Evolutionary conservation across 1,140 invertebrate species (phyloP).

Genomic region (Sitobion miscanthi): DNA sequence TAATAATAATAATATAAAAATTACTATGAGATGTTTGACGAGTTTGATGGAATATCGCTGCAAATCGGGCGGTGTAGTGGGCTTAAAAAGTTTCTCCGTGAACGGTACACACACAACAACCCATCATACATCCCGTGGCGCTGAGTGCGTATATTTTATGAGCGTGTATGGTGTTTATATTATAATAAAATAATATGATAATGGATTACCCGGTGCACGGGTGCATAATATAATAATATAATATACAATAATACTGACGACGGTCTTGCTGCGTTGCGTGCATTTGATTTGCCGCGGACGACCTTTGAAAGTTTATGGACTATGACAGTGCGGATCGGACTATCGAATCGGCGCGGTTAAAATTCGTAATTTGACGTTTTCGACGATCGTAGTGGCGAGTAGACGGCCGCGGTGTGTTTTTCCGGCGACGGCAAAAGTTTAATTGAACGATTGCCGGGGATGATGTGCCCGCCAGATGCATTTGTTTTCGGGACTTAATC

Average conservation of each 20-base stretch:
- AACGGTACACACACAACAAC: not conserved
- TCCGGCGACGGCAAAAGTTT: not conserved
- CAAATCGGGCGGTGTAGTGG: too few species aligned
- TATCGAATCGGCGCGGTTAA: not conserved
- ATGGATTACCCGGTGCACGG: not conserved
- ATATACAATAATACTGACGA: not conserved
- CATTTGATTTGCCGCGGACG: not conserved
- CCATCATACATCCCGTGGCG: too few species aligned
- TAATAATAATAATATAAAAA: not conserved
- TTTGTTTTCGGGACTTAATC: not conserved
- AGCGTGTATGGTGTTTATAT: not conserved
- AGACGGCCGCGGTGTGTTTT: not conserved
- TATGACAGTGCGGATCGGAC: not conserved
- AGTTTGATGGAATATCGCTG: slow-evolving; percentile 3
- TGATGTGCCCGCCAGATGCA: not conserved
- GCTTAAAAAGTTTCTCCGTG: not conserved
- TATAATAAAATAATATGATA: not conserved
- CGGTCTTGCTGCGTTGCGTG: not conserved
- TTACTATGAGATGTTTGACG: not conserved
- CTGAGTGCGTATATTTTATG: not conserved
- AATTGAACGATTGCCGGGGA: slow-evolving; percentile 4
- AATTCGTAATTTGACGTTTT: slow-evolving; percentile 34
- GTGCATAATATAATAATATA: not conserved
- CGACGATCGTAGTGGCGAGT: not conserved
- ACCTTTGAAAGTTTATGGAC: not conserved